Evolutionary conservation across 2,888 invertebrate genomes (phyloP).

Genomic region (Blastobasis adustella): DNA sequence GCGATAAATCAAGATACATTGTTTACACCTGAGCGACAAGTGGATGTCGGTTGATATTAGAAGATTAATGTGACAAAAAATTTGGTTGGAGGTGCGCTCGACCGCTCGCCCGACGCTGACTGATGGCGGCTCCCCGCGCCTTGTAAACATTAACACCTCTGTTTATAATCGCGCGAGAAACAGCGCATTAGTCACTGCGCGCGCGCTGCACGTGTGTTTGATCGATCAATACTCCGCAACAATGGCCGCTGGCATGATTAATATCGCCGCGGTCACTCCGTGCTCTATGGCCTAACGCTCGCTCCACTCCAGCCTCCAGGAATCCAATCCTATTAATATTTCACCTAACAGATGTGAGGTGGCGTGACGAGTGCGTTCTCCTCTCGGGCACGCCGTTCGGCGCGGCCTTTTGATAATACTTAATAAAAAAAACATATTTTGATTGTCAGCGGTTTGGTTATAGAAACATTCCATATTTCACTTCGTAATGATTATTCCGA

Average conservation of each 20-base stretch:
- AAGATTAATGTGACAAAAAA: constrained; percentile 21
- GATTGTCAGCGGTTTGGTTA: constrained; percentile 30
- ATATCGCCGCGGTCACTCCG: constrained; percentile 33
- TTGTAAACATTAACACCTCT: constrained; percentile 58
- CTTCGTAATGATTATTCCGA: neutral
- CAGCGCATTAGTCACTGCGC: constrained; percentile 19
- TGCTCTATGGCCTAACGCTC: constrained; percentile 27
- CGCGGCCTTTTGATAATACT: constrained; percentile 17
- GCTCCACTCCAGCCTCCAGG: constrained; percentile 27
- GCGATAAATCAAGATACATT: no score
- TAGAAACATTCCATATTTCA: constrained; percentile 25
- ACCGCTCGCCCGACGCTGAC: constrained; percentile 46
- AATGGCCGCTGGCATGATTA: constrained; percentile 47
- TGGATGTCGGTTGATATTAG: neutral
- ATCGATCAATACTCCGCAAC: constrained; percentile 21
- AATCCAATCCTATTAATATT: constrained; percentile 60
- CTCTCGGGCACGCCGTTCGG: constrained; percentile 9
- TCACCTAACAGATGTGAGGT: constrained; percentile 51
- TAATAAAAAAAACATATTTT: constrained; percentile 24
- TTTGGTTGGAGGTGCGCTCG: constrained; percentile 15
- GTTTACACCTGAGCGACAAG: neutral
- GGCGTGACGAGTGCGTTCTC: constrained; percentile 14
- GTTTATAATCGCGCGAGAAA: constrained; percentile 18
- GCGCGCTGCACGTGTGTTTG: constrained; percentile 11
- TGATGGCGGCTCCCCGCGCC: constrained; percentile 41